These are phyloP conservation scores for Halcyon malimbica DNA, from an alignment of 2,113 vertebrate species.

Conservation along the genomic window DNA sequence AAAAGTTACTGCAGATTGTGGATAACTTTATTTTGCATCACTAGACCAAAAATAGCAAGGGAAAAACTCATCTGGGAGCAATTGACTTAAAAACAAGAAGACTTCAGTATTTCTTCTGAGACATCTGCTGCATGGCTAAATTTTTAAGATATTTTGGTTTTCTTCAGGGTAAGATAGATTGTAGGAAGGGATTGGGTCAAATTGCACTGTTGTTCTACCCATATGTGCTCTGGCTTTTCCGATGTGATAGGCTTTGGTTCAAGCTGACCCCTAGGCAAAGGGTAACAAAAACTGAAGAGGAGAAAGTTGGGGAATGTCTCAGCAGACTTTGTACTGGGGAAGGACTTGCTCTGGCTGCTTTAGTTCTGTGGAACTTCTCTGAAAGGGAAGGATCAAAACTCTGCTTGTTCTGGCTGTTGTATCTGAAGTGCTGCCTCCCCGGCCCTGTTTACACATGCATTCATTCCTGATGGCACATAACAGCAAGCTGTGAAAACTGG, in stretches of 20 bases:
- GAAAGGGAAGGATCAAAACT: neutral
- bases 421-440: neutral
- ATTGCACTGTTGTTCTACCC: neutral
- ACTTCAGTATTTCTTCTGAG: neutral
- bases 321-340: neutral
- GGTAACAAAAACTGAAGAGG: neutral
- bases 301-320: neutral
- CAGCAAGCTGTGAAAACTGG: neutral
- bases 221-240: neutral
- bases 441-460: neutral
- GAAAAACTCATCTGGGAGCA: neutral
- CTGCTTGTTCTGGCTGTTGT: neutral
- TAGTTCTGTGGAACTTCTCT: neutral
- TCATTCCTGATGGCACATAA: neutral
- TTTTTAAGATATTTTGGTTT: neutral
- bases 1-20: neutral
- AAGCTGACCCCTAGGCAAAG: neutral
- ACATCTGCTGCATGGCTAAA: neutral
- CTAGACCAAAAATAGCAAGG: neutral
- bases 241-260: neutral
- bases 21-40: neutral
- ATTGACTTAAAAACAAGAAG: neutral
- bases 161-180: neutral
- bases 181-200: neutral
- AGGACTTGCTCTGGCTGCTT: neutral